Evolutionary conservation across 2,113 vertebrate genomes (phyloP).

Genomic region (Natator depressus): DNA sequence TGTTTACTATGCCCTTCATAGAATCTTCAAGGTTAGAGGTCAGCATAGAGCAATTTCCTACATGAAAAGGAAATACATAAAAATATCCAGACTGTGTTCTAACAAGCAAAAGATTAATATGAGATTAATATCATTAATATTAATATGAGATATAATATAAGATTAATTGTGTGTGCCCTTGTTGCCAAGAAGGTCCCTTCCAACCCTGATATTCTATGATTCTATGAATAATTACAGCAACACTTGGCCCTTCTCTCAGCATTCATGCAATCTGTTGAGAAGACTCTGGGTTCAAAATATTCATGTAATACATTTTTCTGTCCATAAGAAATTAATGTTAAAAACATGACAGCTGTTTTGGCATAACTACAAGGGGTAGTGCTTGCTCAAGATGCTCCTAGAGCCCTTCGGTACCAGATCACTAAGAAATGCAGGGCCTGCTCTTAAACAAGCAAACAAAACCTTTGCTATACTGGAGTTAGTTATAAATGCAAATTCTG

Average conservation of each 20-base stretch:
- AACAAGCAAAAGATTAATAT: background rate
- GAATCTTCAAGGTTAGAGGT: background rate
- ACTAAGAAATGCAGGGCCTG: background rate
- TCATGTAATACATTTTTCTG: background rate
- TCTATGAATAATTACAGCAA: accelerated
- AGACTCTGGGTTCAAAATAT: background rate
- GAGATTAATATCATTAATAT: too few species aligned
- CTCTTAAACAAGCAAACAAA: background rate
- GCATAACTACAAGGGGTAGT: background rate
- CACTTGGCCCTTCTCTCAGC: background rate
- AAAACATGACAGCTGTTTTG: background rate
- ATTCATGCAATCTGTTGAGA: background rate
- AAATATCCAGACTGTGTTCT: too few species aligned
- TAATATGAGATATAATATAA: too few species aligned
- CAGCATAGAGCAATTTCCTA: slow-evolving; percentile 46
- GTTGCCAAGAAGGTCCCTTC: too few species aligned
- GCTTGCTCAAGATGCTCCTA: background rate
- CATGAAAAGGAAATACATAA: background rate
- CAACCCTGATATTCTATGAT: too few species aligned
- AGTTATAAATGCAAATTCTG: background rate
- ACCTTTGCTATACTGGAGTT: background rate
- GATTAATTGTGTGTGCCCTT: too few species aligned
- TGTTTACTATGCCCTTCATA: background rate
- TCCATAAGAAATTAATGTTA: background rate
- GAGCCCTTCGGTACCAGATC: background rate